A percentile compares a stretch with the other conserved stretches of the same genome.
phyloP scores from a whole-genome alignment of 2,888 invertebrate genomes.

The Bombyx huttoni region DNA sequence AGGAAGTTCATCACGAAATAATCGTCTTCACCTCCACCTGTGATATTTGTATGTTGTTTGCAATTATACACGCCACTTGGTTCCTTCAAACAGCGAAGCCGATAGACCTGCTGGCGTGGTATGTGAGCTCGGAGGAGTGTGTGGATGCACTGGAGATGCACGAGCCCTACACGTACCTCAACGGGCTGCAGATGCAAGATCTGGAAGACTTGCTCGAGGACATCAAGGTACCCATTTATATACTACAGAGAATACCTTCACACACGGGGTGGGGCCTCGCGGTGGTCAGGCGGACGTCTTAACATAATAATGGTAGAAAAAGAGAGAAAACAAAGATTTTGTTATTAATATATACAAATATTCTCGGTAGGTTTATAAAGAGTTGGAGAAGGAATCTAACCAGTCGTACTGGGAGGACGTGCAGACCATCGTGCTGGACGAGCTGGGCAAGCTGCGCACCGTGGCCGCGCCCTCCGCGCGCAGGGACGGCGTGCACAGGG shows the following conservation, averaged over 20 bases:
- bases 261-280: too few species aligned
- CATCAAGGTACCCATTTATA: conserved; percentile 77
- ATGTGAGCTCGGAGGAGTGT: conserved; percentile 89
- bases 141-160: conserved; percentile 97
- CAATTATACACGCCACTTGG: not conserved
- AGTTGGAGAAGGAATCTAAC: conserved; percentile 91
- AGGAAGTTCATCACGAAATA: too few species aligned
- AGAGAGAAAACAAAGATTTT: too few species aligned
- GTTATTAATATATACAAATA: too few species aligned
- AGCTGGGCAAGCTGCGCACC: conserved; percentile 88
- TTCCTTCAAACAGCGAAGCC: conserved; percentile 82
- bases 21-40: too few species aligned
- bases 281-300: too few species aligned
- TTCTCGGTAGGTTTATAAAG: conserved; percentile 79
- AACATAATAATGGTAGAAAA: too few species aligned
- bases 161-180: conserved; percentile 95
- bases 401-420: conserved; percentile 96
- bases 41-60: too few species aligned
- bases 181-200: conserved; percentile 90
- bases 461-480: conserved; percentile 73
- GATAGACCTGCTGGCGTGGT: conserved; percentile 96
- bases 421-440: conserved; percentile 94
- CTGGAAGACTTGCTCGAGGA: conserved; percentile 96
- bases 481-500: conserved; percentile 88
- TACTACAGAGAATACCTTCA: not conserved